Percentiles rank a stretch among this genome's conserved stretches.
Conservation (phyloP, 2,113 vertebrate genomes). For the Bostrychus sinensis region DNA sequence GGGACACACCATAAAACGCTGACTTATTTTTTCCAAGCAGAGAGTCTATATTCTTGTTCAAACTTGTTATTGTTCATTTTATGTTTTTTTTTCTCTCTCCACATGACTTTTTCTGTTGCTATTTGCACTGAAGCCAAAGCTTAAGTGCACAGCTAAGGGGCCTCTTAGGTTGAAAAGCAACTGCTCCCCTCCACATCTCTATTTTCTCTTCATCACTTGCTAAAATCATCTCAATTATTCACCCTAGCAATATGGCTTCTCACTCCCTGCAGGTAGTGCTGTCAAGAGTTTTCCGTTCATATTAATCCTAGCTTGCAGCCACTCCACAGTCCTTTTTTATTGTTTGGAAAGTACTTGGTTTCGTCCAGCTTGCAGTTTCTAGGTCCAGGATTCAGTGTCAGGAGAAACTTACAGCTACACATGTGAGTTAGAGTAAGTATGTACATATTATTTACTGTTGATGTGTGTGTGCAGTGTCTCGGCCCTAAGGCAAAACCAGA, state of each 20-base stretch:
- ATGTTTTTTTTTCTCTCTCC: neutral
- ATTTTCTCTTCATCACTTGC: neutral
- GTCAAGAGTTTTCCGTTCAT: conserved; percentile 28
- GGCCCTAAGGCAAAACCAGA: conserved; percentile 66
- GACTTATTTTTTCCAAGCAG: neutral
- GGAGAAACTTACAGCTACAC: conserved; percentile 39
- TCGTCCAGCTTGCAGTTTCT: conserved; percentile 65
- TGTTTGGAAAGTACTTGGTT: conserved; percentile 65
- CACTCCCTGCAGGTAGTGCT: conserved; percentile 35
- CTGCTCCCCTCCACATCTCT: neutral
- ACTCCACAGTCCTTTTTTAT: conserved; percentile 30
- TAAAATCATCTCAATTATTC: conserved; percentile 26
- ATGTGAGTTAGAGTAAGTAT: neutral
- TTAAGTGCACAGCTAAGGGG: conserved; percentile 23
- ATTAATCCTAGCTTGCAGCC: conserved; percentile 31
- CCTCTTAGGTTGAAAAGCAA: neutral
- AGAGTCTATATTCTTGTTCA: neutral
- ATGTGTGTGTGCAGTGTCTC: conserved; percentile 13
- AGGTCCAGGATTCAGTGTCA: conserved; percentile 60
- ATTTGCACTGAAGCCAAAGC: conserved; percentile 9
- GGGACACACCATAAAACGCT: conserved; percentile 6
- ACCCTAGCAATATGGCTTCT: conserved; percentile 24
- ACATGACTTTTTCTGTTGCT: neutral
- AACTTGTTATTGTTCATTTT: neutral
- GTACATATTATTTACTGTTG: neutral